These are phyloP conservation scores for Venustoraphidia nigricollis DNA, from an alignment of 2,888 invertebrate species.

Conservation along the genomic window DNA sequence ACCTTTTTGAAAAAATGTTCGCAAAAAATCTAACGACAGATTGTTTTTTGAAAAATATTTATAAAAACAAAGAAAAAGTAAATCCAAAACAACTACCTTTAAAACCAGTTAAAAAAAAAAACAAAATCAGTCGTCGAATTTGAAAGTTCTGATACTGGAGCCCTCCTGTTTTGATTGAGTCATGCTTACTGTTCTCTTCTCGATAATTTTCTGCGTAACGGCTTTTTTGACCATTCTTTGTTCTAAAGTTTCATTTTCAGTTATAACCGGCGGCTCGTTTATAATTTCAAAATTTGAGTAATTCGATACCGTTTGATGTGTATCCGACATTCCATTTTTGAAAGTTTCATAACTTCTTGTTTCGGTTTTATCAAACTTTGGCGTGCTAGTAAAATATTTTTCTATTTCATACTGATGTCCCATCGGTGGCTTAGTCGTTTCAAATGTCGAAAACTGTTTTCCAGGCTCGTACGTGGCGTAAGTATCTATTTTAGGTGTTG, in stretches of 20 bases:
- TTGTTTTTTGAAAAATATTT: no score
- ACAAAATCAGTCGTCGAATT: conserved; percentile 18
- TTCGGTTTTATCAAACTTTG: conserved; percentile 15
- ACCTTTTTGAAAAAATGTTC: no score
- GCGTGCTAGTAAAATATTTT: conserved; percentile 23
- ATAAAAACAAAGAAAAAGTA: no score
- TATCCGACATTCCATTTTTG: conserved; percentile 17
- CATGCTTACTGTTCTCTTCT: conserved; percentile 50
- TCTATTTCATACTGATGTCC: conserved; percentile 16
- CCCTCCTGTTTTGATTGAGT: conserved; percentile 30
- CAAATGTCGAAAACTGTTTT: neutral
- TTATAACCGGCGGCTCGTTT: conserved; percentile 22
- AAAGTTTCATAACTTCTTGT: conserved; percentile 17
- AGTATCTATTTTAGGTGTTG: conserved; percentile 3
- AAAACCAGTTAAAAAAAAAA: no score
- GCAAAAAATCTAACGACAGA: no score
- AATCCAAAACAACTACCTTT: no score
- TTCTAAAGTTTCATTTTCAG: conserved; percentile 41
- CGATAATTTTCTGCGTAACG: conserved; percentile 49
- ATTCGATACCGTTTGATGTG: conserved; percentile 11
- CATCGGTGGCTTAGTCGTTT: neutral
- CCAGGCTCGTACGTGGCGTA: neutral
- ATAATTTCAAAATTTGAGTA: conserved; percentile 23
- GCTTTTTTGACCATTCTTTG: conserved; percentile 51
- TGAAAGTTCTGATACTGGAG: conserved; percentile 26